Evolutionary conservation across 2,888 invertebrate species (phyloP).

Genomic region (Heliconius charithonia): DNA sequence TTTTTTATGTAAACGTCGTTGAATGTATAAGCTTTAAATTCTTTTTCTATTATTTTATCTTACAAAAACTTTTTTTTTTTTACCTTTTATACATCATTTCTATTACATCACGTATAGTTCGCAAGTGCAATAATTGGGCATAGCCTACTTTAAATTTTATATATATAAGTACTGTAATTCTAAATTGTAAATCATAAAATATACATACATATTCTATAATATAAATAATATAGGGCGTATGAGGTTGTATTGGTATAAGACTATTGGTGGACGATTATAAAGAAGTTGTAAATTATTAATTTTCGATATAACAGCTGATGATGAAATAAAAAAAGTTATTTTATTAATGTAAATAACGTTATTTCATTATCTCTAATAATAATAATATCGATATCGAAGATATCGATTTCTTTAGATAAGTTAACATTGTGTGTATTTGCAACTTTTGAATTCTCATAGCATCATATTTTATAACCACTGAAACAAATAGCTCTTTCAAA

Average conservation of each 20-base stretch:
- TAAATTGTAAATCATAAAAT: constrained; percentile 49
- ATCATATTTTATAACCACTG: constrained; percentile 34
- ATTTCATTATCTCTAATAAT: not conserved
- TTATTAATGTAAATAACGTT: not conserved
- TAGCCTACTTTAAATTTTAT: constrained; percentile 80
- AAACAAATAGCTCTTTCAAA: not conserved
- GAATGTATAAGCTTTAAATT: constrained; percentile 28
- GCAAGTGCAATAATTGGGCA: constrained; percentile 83
- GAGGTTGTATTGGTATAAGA: constrained; percentile 42
- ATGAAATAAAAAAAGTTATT: not conserved
- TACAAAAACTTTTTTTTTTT: constrained; percentile 57
- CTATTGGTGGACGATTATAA: constrained; percentile 19
- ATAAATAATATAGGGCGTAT: constrained; percentile 29
- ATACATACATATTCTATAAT: constrained; percentile 27
- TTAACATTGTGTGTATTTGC: not conserved
- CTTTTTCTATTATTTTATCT: constrained; percentile 56
- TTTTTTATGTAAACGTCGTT: not conserved
- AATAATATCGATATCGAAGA: constrained; percentile 1
- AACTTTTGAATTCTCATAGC: not conserved
- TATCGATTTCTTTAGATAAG: not conserved
- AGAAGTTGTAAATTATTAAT: not conserved
- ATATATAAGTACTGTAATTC: constrained; percentile 70
- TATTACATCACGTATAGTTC: constrained; percentile 57
- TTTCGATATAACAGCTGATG: not conserved
- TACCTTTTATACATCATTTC: constrained; percentile 25